A percentile compares a stretch with the other conserved stretches of the same genome.
phyloP scores from a whole-genome alignment of 2,888 invertebrate genomes.

The Ormyrus nitidulus region DNA sequence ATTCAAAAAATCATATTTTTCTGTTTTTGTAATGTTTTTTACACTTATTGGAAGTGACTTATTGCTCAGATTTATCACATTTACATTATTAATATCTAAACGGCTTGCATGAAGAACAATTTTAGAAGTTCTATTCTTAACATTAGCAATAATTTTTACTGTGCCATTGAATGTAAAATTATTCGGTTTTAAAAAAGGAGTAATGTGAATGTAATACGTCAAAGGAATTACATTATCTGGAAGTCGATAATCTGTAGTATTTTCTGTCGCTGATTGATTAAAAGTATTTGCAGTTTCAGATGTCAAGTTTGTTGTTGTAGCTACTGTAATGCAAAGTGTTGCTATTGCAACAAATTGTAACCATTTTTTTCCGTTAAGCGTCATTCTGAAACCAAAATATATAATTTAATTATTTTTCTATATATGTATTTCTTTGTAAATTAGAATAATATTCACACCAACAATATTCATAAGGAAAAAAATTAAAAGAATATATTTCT shows the following conservation, averaged over 20 bases:
- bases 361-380: no score
- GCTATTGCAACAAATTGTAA: no score
- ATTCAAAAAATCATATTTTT: slow-evolving; percentile 38
- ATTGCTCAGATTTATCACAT: background rate
- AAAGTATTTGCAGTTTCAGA: no score
- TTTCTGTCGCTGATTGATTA: slow-evolving; percentile 1
- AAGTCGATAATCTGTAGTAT: slow-evolving; percentile 28
- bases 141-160: slow-evolving; percentile 7
- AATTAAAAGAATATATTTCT: no score
- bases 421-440: no score
- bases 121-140: background rate
- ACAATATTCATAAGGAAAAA: no score
- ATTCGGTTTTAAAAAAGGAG: slow-evolving; percentile 5
- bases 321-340: no score
- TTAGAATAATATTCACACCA: no score
- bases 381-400: no score
- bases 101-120: slow-evolving; percentile 18
- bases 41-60: background rate
- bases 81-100: background rate
- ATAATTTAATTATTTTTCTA: no score
- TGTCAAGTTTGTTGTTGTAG: no score
- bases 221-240: slow-evolving; percentile 14
- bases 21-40: background rate
- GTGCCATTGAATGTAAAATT: slow-evolving; percentile 39
- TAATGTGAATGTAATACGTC: slow-evolving; percentile 15